phyloP scores from a whole-genome alignment of 2,797 vertebrate genomes.

The Telmatherina bonti region DNA sequence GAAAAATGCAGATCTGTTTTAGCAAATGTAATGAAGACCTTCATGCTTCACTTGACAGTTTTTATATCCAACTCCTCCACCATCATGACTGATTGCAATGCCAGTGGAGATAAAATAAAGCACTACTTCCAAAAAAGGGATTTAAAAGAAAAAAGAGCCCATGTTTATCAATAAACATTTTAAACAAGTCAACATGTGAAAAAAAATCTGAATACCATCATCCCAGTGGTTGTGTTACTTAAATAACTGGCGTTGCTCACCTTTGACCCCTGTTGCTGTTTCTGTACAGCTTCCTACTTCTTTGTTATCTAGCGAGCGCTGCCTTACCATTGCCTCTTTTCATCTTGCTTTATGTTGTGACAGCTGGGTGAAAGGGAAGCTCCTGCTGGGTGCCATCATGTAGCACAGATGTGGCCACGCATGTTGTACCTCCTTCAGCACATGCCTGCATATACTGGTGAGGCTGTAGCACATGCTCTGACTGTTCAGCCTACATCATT shows the following conservation, averaged over 20 bases:
- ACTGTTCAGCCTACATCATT: slow-evolving; percentile 8
- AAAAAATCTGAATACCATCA: neutral
- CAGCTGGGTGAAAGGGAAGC: slow-evolving; percentile 66
- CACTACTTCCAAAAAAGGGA: neutral
- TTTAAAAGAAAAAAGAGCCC: too few relatives aligned
- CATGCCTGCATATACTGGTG: slow-evolving; percentile 29
- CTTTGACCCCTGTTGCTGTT: neutral
- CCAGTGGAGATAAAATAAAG: neutral
- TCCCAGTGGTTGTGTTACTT: neutral
- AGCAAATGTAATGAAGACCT: too few relatives aligned
- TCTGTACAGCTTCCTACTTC: slow-evolving; percentile 29
- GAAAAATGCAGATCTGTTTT: too few relatives aligned
- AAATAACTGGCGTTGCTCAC: slow-evolving; percentile 4
- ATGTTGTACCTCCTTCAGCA: slow-evolving; percentile 35
- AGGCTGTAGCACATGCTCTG: neutral
- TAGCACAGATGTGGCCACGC: slow-evolving; percentile 47
- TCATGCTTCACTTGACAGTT: too few relatives aligned
- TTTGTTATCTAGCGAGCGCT: slow-evolving; percentile 2
- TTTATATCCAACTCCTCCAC: too few relatives aligned
- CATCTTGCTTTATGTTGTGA: slow-evolving; percentile 68
- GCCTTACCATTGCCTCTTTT: slow-evolving; percentile 38
- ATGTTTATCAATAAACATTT: too few relatives aligned
- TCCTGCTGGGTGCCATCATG: slow-evolving; percentile 55
- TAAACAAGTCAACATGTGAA: too few relatives aligned
- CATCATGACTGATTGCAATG: neutral